phyloP scores from a whole-genome alignment of 2,888 invertebrate genomes.

The Pelosia muscerda region DNA sequence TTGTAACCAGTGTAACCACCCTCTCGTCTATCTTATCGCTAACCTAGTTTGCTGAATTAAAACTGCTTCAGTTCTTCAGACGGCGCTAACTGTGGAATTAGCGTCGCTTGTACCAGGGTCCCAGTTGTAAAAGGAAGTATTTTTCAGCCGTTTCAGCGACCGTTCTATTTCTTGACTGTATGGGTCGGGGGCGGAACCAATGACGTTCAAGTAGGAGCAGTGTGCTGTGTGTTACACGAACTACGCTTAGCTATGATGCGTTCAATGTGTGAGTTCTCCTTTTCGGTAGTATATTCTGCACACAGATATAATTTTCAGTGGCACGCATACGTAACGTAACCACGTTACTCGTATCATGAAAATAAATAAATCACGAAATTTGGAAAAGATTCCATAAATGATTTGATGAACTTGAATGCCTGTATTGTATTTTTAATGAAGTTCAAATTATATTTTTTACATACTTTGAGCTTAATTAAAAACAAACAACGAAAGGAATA shows the following conservation, averaged over 20 bases:
- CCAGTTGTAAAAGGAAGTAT: constrained; percentile 56
- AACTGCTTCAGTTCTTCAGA: constrained; percentile 59
- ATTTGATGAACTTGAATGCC: not conserved
- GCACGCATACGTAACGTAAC: too few relatives aligned
- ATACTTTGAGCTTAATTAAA: not conserved
- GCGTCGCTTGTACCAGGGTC: constrained; percentile 74
- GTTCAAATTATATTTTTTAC: not conserved
- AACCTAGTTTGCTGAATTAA: constrained; percentile 27
- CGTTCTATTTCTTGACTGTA: constrained; percentile 51
- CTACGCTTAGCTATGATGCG: not conserved
- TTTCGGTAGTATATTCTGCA: not conserved
- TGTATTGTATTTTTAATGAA: not conserved
- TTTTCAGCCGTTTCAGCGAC: constrained; percentile 68
- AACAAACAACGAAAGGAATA: not conserved
- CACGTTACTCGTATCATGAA: not conserved
- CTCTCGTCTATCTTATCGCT: constrained; percentile 36
- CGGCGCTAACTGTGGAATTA: constrained; percentile 75
- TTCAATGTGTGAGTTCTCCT: constrained; percentile 17
- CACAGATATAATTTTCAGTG: constrained; percentile 1
- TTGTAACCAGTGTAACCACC: constrained; percentile 26
- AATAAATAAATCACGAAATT: not conserved
- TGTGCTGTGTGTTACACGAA: constrained; percentile 21
- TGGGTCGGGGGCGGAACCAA: constrained; percentile 45
- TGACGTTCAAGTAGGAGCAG: constrained; percentile 21
- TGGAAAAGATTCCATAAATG: not conserved